Evolutionary conservation across 2,888 invertebrate genomes (phyloP), one percentile per base, ranked within the genome.

Genomic region (Synanthedon formicaeformis): DNA sequence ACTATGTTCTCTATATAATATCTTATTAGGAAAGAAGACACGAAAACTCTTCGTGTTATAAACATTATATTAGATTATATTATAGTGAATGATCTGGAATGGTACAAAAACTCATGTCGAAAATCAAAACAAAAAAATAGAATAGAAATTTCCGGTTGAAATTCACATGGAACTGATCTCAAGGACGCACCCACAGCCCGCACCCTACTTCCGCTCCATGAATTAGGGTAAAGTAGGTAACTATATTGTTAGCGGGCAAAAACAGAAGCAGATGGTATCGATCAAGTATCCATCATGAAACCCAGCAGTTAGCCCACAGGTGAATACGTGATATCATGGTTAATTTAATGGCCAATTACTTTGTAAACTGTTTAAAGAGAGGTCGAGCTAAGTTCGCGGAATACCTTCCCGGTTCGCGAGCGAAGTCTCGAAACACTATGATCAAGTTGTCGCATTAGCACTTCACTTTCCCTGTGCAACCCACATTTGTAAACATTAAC

Each of bases 401-500:
- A 70, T 65, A 60, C 60, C 71, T 77, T 80, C 75, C 74, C 67
- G 72, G 73, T 73, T 78, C 67, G 64, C 66, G 64, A 62, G 68
- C 67, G 65, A 69, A 66, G 64, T 66, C 66, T 66, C 65, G 63
- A 69, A 75, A 72, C 71, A 74, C 79, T 81, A 76, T 82, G 75
- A 83, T 84, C 83, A 82, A 75, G 73, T 72, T 78, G 84, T 84
- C 81, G 73, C 71, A 81, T 82, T 84, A 82, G 77, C 81, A 81
- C 81, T 80, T 82, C 78, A 85, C 86, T 86, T 86, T 85, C 85
- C 75, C 79, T 69, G 23, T 23, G 64, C 72, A 81, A 75, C 79
- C 79, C 75, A 82, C 83, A 86, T 82, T 81, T 81, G 78, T 77
- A 81, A 67, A 76, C 81, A 78, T 83, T 81, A 83, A 85, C 84